phyloP scores from a whole-genome alignment of 2,888 invertebrate genomes.

The Nomada lathburiana region DNA sequence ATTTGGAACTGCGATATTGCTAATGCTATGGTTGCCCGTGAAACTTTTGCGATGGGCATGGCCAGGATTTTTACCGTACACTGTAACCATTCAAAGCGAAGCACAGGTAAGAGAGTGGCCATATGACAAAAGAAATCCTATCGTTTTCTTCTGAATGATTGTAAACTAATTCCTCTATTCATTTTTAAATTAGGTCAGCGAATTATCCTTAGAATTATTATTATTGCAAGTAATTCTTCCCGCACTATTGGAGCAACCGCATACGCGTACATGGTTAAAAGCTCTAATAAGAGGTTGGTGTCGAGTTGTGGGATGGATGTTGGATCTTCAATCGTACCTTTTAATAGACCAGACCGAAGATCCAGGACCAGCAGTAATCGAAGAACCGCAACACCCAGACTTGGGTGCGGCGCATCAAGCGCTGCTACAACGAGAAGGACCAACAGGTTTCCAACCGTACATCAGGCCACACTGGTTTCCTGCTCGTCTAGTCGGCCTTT shows the following conservation, averaged over 20 bases:
- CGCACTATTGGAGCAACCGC: conserved; percentile 97
- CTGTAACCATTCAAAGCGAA: conserved; percentile 93
- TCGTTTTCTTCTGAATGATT: neutral
- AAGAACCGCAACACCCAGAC: conserved; percentile 82
- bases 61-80: conserved; percentile 97
- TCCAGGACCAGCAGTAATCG: conserved; percentile 77
- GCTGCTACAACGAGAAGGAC: conserved; percentile 91
- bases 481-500: conserved; percentile 88
- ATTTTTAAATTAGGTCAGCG: conserved; percentile 89
- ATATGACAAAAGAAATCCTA: neutral
- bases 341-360: conserved; percentile 89
- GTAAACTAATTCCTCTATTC: neutral
- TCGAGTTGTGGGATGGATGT: conserved; percentile 91
- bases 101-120: conserved; percentile 87
- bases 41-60: conserved; percentile 92
- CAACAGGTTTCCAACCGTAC: conserved; percentile 96
- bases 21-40: conserved; percentile 98
- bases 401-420: conserved; percentile 95
- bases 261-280: conserved; percentile 97
- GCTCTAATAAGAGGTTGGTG: conserved; percentile 95
- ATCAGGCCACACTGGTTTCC: conserved; percentile 93
- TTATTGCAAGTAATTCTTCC: conserved; percentile 97
- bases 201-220: conserved; percentile 96
- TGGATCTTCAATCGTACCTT: conserved; percentile 95
- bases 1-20: conserved; percentile 97